Conservation (phyloP, 2,888 invertebrate genomes). For the Therioaphis trifolii region DNA sequence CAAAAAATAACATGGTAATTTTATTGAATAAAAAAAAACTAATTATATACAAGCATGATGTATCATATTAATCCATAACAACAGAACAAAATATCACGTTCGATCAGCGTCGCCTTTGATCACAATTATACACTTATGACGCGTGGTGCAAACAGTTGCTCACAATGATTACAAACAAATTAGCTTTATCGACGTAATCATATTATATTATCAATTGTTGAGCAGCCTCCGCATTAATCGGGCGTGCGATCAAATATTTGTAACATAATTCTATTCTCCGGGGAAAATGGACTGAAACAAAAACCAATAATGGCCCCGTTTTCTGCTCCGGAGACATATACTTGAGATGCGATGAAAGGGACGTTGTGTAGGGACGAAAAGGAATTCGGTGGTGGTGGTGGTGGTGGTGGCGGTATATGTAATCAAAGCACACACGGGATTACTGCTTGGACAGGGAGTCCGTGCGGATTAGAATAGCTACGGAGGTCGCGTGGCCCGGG, state of each 20-base stretch:
- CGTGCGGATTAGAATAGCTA: constrained; percentile 63
- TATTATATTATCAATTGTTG: neutral
- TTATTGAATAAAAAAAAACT: too few species aligned
- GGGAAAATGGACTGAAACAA: constrained; percentile 25
- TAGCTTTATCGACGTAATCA: constrained; percentile 17
- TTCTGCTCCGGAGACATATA: neutral
- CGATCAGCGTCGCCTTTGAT: too few species aligned
- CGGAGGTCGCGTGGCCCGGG: constrained; percentile 49
- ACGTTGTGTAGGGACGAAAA: constrained; percentile 57
- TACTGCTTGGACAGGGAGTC: constrained; percentile 46
- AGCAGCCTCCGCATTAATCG: neutral
- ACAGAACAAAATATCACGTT: too few species aligned
- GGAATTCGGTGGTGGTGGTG: constrained; percentile 38
- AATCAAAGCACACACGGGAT: constrained; percentile 61
- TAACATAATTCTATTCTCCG: constrained; percentile 27
- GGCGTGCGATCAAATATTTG: neutral
- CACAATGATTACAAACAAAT: neutral
- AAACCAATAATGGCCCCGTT: constrained; percentile 23
- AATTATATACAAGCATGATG: too few species aligned
- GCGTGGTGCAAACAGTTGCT: neutral
- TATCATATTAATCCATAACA: too few species aligned
- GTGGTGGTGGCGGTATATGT: too few species aligned
- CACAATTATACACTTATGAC: too few species aligned
- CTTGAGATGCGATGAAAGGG: constrained; percentile 41
- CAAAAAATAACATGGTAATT: too few species aligned